A percentile compares a stretch with the other conserved stretches of the same genome.
phyloP scores from a whole-genome alignment of 2,797 vertebrate species.

The Neosilurus mollespiculum region DNA sequence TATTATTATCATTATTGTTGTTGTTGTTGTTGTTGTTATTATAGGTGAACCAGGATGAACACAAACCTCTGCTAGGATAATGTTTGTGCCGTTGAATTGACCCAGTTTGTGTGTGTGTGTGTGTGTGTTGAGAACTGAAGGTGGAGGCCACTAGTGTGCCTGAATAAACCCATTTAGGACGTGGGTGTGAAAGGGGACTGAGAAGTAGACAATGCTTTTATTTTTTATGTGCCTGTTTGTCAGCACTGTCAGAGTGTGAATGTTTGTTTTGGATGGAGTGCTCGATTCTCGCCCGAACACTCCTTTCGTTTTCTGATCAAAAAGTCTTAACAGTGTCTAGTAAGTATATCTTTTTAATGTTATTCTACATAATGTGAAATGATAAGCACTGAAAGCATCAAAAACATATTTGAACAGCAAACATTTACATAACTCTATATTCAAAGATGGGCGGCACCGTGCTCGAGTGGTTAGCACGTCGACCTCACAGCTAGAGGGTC shows the following conservation, averaged over 20 bases:
- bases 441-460: too few relatives aligned
- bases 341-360: constrained; percentile 27
- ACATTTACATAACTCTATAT: too few relatives aligned
- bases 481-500: too few relatives aligned
- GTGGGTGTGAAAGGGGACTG: constrained; percentile 39
- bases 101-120: constrained; percentile 21
- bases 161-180: constrained; percentile 34
- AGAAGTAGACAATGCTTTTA: constrained; percentile 33
- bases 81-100: constrained; percentile 14
- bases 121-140: constrained; percentile 34
- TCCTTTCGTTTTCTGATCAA: not conserved
- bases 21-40: too few relatives aligned
- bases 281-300: constrained; percentile 14
- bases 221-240: constrained; percentile 43
- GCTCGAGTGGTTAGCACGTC: too few relatives aligned
- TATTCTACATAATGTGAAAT: too few relatives aligned
- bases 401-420: too few relatives aligned
- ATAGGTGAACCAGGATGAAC: not conserved
- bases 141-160: constrained; percentile 40
- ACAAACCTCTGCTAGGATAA: not conserved
- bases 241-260: constrained; percentile 35
- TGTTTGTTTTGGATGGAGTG: constrained; percentile 44
- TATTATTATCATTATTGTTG: too few relatives aligned
- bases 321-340: not conserved
- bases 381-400: too few relatives aligned